These are phyloP conservation scores for Tribolium madens DNA, from an alignment of 1,140 invertebrate genomes.

Conservation along the genomic window DNA sequence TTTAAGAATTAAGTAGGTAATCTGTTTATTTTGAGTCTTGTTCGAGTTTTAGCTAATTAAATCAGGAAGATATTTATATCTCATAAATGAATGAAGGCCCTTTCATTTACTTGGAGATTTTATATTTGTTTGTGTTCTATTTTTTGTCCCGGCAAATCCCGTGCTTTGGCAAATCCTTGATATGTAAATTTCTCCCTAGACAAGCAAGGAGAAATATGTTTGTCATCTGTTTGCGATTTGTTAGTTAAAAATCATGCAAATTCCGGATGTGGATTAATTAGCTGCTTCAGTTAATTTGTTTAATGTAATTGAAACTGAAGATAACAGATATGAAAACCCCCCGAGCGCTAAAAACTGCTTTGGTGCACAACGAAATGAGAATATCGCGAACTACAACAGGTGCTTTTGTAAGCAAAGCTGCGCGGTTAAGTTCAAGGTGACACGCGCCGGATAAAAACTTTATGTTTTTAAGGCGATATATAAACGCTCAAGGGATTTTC, in stretches of 20 bases:
- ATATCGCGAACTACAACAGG: conserved; percentile 34
- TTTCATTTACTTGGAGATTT: neutral
- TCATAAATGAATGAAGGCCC: neutral
- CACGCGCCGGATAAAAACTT: conserved; percentile 39
- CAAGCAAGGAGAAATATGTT: neutral
- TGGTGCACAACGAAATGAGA: conserved; percentile 32
- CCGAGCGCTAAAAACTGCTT: conserved; percentile 20
- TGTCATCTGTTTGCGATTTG: neutral
- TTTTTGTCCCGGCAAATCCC: neutral
- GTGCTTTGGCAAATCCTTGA: neutral
- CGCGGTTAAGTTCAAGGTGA: conserved; percentile 45
- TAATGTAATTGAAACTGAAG: conserved; percentile 27
- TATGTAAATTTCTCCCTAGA: neutral
- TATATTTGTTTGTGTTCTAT: neutral
- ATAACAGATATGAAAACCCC: conserved; percentile 19
- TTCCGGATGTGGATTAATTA: conserved; percentile 13
- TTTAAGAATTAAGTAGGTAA: neutral
- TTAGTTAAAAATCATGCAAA: neutral
- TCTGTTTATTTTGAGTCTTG: neutral
- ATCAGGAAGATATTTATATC: neutral
- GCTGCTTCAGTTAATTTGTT: conserved; percentile 18
- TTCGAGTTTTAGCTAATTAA: neutral
- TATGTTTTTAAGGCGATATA: conserved; percentile 37
- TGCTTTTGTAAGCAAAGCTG: conserved; percentile 43
- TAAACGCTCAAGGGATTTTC: conserved; percentile 34